Percentiles rank a stretch among this genome's conserved stretches.
Evolutionary conservation across 2,113 vertebrate species (phyloP).

Genomic region (Lepisosteus osseus): DNA sequence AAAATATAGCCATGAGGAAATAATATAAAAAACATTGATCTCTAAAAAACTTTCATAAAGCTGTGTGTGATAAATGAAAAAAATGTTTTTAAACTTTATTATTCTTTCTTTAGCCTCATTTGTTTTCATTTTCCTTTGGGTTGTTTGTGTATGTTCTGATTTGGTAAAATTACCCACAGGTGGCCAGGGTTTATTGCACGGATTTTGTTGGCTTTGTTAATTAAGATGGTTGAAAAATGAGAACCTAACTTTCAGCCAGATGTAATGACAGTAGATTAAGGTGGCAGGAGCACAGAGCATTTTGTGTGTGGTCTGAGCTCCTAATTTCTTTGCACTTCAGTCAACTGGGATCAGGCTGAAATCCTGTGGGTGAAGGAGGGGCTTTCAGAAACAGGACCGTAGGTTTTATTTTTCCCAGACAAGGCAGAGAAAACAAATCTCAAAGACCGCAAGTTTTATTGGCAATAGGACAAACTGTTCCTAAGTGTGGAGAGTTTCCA

Average conservation of each 20-base stretch:
- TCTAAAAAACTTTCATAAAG: neutral
- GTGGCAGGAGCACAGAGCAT: constrained; percentile 5
- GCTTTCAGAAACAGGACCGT: constrained; percentile 51
- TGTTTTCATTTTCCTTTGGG: constrained; percentile 22
- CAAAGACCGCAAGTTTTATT: constrained; percentile 66
- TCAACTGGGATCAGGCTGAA: constrained; percentile 58
- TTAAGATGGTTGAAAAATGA: constrained; percentile 26
- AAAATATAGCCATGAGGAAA: too few relatives aligned
- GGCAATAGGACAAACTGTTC: constrained; percentile 73
- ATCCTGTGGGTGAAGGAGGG: constrained; percentile 65
- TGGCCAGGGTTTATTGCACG: constrained; percentile 29
- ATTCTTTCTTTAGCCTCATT: constrained; percentile 14
- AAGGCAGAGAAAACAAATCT: constrained; percentile 62
- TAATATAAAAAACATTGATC: too few relatives aligned
- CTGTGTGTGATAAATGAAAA: constrained; percentile 16
- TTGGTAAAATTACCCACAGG: constrained; percentile 28
- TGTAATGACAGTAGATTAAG: constrained; percentile 23
- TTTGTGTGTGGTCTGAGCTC: constrained; percentile 62
- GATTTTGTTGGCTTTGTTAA: constrained; percentile 32
- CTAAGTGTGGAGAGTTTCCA: constrained; percentile 71
- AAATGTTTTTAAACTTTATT: constrained; percentile 5
- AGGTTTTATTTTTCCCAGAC: constrained; percentile 53
- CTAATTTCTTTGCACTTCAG: constrained; percentile 71
- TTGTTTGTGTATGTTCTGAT: constrained; percentile 29
- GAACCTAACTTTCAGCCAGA: constrained; percentile 16